Evolutionary conservation across 2,113 vertebrate genomes (phyloP).

Genomic region (Propithecus coquereli): DNA sequence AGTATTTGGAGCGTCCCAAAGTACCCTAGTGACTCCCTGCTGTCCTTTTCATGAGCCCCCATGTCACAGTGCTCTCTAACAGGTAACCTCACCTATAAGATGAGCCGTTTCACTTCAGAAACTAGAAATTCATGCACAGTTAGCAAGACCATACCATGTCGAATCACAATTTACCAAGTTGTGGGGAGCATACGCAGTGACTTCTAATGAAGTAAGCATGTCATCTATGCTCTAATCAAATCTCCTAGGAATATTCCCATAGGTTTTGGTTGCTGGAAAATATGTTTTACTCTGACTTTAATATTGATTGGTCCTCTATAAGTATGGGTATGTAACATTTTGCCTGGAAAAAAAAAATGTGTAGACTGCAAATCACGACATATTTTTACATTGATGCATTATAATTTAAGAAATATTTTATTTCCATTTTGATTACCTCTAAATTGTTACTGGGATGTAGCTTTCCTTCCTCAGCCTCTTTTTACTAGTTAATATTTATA

Average conservation of each 20-base stretch:
- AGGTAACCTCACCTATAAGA: no score
- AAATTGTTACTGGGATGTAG: background rate
- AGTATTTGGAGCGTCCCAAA: background rate
- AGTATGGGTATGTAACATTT: background rate
- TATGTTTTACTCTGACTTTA: background rate
- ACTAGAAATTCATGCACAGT: background rate
- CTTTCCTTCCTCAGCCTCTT: background rate
- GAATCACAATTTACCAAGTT: background rate
- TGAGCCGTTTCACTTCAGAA: rapidly evolving
- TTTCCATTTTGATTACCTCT: background rate
- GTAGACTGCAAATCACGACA: background rate
- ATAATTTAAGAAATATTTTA: background rate
- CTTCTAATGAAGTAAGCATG: background rate
- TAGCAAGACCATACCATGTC: background rate
- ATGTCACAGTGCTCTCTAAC: no score
- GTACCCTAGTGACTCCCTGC: background rate
- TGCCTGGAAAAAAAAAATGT: background rate
- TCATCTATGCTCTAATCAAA: background rate
- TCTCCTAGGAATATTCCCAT: background rate
- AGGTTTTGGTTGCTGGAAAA: background rate
- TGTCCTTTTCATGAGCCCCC: rapidly evolving
- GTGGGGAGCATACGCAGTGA: rapidly evolving
- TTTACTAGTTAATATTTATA: background rate
- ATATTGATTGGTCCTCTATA: background rate
- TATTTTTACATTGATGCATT: background rate